These are phyloP conservation scores for Calephelis nemesis DNA, from an alignment of 1,140 invertebrate species.

Conservation along the genomic window DNA sequence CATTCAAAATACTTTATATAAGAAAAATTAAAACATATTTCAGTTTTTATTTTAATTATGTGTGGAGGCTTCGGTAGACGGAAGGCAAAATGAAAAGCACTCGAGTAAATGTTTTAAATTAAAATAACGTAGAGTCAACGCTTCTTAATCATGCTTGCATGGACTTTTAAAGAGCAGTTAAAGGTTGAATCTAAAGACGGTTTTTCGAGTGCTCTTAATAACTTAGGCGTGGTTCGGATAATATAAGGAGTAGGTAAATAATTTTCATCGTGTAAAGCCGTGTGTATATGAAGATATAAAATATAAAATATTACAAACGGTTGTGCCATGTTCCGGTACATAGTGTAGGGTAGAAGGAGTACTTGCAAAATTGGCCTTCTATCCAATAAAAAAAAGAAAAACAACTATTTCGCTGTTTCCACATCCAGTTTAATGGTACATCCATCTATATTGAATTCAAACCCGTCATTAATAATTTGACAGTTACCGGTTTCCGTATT, in stretches of 20 bases:
- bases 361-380: no score
- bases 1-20: constrained; percentile 6
- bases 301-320: no score
- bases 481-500: no score
- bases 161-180: constrained; percentile 5
- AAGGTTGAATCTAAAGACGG: constrained; percentile 17
- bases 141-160: constrained; percentile 14
- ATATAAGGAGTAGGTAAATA: not conserved
- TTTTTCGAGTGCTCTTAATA: constrained; percentile 1
- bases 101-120: constrained; percentile 17
- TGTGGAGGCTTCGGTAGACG: not conserved
- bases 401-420: no score
- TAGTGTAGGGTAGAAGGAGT: no score
- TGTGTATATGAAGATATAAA: no score
- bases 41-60: constrained; percentile 16
- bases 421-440: no score
- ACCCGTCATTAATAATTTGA: no score
- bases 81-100: constrained; percentile 9
- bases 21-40: constrained; percentile 13
- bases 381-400: no score
- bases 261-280: not conserved
- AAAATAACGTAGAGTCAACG: constrained; percentile 11
- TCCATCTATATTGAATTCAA: no score
- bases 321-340: no score
- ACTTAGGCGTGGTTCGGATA: not conserved